These are phyloP conservation scores for Anguilla megastoma DNA, from an alignment of 2,797 vertebrate species.

Conservation along the genomic window DNA sequence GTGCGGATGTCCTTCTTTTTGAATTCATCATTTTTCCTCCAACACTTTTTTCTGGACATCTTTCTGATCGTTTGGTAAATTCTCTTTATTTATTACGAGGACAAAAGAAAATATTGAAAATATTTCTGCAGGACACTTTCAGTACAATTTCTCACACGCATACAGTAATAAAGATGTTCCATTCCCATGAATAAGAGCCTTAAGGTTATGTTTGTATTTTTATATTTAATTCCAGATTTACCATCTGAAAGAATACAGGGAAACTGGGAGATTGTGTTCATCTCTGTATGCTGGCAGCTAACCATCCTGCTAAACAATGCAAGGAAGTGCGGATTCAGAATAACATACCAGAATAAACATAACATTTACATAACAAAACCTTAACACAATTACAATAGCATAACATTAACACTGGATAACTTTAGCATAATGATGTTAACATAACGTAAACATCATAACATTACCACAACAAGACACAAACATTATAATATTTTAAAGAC, in stretches of 20 bases:
- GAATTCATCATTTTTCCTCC: too few relatives aligned
- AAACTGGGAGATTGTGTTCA: conserved; percentile 32
- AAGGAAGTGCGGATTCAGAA: conserved; percentile 65
- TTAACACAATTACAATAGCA: neutral
- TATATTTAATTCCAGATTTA: neutral
- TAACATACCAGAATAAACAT: conserved; percentile 26
- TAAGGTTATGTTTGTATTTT: neutral
- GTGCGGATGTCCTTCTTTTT: too few relatives aligned
- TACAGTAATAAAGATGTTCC: neutral
- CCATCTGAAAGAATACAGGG: neutral
- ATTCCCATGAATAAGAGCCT: neutral
- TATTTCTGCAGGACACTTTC: neutral
- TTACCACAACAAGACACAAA: conserved; percentile 51
- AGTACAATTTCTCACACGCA: neutral
- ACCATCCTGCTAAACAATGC: conserved; percentile 64
- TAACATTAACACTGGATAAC: neutral
- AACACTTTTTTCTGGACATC: too few relatives aligned
- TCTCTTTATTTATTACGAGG: neutral
- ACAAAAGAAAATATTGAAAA: neutral
- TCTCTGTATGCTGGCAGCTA: conserved; percentile 6
- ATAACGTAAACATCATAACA: conserved; percentile 57
- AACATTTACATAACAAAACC: neutral
- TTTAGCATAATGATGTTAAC: conserved; percentile 31
- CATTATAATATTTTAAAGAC: conserved; percentile 50
- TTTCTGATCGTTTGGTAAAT: too few relatives aligned